Base-by-base conservation (phyloP, 2,888 invertebrate species). In the Deilephila porcellus region DNA sequence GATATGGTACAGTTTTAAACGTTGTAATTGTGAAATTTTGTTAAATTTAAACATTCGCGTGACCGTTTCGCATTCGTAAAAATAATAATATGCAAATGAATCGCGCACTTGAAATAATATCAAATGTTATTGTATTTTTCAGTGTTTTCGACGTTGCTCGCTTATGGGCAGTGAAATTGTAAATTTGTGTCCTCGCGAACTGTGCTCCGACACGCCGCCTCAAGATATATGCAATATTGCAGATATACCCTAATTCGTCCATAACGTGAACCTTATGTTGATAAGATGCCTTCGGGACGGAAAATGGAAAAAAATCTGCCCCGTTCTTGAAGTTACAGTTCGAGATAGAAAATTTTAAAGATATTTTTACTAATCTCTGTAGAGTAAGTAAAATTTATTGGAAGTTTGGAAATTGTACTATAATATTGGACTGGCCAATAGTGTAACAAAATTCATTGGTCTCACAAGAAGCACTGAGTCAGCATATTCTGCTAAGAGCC, bases 1-100 rank as follows among this genome's bases (percentile, higher is more conserved):
- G 67, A 52, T 67, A 64, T 14, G 37, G 45, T n/a, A 64, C 20
- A 67, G 45, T 45, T 25, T 67, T 25, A 67, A 67, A 67, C 52
- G 56, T 56, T 67, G 25, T 52, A 67, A 67, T 45, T 25, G 52
- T 67, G 67, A 67, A 67, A 67, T 45, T 25, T 52, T 64, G 64
- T 64, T 64, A 64, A 20, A 37, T 67, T 29, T 63, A 63, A 63
- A 67, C 25, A 17, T 19, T 67, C 67, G 67, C 67, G 67, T 67
- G 67, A 67, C 37, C 52, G 52, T 52, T 52, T 67, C 67, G 52
- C 67, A 52, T 67, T 67, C 25, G 25, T 67, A 25, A 6, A 25
- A 52, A 56, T 56, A 56, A 45, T 45, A 45, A 45, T 67, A 67
- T 52, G 67, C 52, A 67, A 67, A 67, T 67, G 67, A 25, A 67